Conservation (phyloP, 2,888 invertebrate genomes). For the Leucoma salicis region DNA sequence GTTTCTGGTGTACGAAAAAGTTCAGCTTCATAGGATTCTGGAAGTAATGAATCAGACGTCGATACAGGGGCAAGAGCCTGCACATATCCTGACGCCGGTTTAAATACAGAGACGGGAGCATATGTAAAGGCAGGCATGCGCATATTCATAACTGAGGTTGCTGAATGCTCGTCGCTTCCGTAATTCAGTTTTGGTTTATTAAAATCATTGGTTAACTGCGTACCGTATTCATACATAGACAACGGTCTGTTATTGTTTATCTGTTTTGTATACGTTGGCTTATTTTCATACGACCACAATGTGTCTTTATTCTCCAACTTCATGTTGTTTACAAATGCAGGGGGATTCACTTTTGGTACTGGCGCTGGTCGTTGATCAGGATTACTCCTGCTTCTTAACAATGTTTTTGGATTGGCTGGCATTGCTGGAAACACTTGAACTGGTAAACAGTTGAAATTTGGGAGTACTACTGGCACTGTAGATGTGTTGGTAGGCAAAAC, state of each 20-base stretch:
- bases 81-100: background rate
- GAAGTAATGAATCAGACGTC: conserved; percentile 29
- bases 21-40: conserved; percentile 59
- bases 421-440: conserved; percentile 83
- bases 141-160: background rate
- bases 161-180: conserved; percentile 40
- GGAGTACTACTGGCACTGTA: conserved; percentile 64
- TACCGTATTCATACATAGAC: conserved; percentile 49
- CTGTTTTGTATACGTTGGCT: conserved; percentile 38
- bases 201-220: conserved; percentile 28
- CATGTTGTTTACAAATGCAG: conserved; percentile 38
- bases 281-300: conserved; percentile 37
- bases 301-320: conserved; percentile 36
- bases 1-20: conserved; percentile 41
- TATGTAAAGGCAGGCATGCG: background rate
- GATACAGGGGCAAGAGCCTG: background rate
- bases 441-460: conserved; percentile 73
- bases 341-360: conserved; percentile 31
- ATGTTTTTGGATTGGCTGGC: conserved; percentile 85
- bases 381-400: conserved; percentile 67
- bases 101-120: background rate
- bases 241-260: conserved; percentile 50
- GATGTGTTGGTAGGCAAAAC: conserved; percentile 75
- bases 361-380: conserved; percentile 52
- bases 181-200: conserved; percentile 40